phyloP scores from a whole-genome alignment of 92 coral and sea anemone species.

The Siderastrea siderea region DNA sequence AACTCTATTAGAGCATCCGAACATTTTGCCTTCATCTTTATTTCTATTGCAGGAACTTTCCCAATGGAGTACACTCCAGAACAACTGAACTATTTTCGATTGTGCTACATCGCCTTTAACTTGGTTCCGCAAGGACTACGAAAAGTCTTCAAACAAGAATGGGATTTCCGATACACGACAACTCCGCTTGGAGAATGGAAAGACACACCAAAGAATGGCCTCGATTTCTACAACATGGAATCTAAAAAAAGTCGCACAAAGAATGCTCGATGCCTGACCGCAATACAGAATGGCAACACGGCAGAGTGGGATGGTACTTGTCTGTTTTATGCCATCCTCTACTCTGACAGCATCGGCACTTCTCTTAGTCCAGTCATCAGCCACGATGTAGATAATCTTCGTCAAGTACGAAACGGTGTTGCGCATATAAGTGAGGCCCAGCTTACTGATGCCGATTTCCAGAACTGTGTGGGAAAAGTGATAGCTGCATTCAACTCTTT shows the following conservation, averaged over 20 bases:
- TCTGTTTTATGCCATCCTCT: constrained; percentile 1
- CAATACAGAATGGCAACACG: background rate
- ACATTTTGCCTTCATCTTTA: no score
- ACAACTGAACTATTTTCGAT: no score
- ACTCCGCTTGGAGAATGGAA: background rate
- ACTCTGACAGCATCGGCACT: constrained; percentile 5
- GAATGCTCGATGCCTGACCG: background rate
- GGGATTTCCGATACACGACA: no score
- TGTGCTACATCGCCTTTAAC: no score
- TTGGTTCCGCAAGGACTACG: no score
- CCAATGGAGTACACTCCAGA: no score
- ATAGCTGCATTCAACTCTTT: background rate
- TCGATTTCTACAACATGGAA: background rate
- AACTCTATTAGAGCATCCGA: no score
- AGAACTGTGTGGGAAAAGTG: background rate
- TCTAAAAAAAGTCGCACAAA: background rate
- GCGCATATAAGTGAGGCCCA: background rate
- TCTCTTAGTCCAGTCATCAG: background rate
- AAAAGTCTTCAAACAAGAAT: no score
- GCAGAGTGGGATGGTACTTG: constrained; percentile 1
- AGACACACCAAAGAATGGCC: constrained; percentile 1
- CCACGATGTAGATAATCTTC: constrained; percentile 3
- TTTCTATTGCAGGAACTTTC: no score
- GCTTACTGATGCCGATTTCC: constrained; percentile 13
- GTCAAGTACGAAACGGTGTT: background rate